phyloP scores from a whole-genome alignment of 23 tunicate species.

The Aplidium turbinatum region DNA sequence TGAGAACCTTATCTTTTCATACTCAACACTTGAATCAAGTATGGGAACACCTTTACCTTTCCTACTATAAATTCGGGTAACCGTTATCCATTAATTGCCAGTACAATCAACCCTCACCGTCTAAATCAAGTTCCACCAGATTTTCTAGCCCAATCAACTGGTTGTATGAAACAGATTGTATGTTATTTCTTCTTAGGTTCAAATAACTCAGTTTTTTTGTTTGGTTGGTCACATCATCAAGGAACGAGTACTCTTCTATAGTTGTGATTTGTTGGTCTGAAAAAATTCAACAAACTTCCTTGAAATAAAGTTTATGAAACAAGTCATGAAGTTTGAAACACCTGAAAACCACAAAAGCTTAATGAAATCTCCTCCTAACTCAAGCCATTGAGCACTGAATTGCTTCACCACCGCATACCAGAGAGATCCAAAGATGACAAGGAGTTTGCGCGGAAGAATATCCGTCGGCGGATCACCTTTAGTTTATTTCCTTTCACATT shows the following conservation, averaged over 20 bases:
- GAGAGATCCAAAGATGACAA: conserved; percentile 8
- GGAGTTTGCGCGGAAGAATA: not conserved
- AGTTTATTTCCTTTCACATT: conserved; percentile 17
- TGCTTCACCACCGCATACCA: not conserved
- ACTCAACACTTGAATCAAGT: too few relatives aligned
- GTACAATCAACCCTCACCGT: conserved; percentile 2
- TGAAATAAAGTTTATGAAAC: too few relatives aligned
- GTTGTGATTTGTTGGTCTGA: conserved; percentile 8
- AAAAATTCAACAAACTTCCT: not conserved
- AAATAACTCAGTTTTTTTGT: not conserved
- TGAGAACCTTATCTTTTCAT: too few relatives aligned
- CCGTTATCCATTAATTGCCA: too few relatives aligned
- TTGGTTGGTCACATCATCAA: not conserved
- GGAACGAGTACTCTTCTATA: conserved; percentile 18
- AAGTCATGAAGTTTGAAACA: too few relatives aligned
- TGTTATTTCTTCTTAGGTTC: not conserved
- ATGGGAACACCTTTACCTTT: too few relatives aligned
- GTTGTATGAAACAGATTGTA: not conserved
- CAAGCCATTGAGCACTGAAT: too few relatives aligned
- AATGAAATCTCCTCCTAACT: too few relatives aligned
- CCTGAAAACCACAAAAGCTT: too few relatives aligned
- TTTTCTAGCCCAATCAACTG: not conserved
- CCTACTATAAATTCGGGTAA: too few relatives aligned
- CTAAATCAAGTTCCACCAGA: not conserved
- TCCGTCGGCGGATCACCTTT: not conserved